A percentile compares a stretch with the other conserved stretches of the same genome.
Evolutionary conservation across 2,888 invertebrate genomes (phyloP).

Genomic region (Cephus runcator): DNA sequence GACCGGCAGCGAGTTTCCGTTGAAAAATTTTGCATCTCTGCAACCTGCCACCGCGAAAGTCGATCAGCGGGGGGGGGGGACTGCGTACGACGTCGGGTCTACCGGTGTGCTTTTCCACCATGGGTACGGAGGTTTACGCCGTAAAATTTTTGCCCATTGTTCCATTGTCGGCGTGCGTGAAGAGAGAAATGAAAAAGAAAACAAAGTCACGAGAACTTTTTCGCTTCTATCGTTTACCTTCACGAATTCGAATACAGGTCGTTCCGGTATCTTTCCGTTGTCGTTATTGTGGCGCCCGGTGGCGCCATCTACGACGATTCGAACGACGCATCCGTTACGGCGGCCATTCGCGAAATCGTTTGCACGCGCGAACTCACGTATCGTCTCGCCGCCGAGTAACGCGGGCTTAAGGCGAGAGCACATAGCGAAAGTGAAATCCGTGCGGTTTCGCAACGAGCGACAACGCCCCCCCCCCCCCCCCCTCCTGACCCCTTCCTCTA

Average conservation of each 20-base stretch:
- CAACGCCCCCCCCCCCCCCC: conserved; percentile 39
- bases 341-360: background rate
- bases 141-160: no score
- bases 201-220: conserved; percentile 7
- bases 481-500: no score
- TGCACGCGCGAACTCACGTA: background rate
- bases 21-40: background rate
- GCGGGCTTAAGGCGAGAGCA: conserved; percentile 24
- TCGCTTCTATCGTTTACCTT: background rate
- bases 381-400: background rate
- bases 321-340: no score
- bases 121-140: no score
- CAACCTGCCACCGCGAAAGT: background rate
- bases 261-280: no score
- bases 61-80: background rate
- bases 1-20: no score
- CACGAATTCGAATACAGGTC: no score
- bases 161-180: background rate
- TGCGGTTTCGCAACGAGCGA: conserved; percentile 41
- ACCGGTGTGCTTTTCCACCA: no score
- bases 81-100: no score
- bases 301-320: no score
- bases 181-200: conserved; percentile 4
- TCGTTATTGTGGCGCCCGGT: no score
- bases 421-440: conserved; percentile 48